Conservation (phyloP, 2,888 invertebrate species). For the Harmothoe impar region DNA sequence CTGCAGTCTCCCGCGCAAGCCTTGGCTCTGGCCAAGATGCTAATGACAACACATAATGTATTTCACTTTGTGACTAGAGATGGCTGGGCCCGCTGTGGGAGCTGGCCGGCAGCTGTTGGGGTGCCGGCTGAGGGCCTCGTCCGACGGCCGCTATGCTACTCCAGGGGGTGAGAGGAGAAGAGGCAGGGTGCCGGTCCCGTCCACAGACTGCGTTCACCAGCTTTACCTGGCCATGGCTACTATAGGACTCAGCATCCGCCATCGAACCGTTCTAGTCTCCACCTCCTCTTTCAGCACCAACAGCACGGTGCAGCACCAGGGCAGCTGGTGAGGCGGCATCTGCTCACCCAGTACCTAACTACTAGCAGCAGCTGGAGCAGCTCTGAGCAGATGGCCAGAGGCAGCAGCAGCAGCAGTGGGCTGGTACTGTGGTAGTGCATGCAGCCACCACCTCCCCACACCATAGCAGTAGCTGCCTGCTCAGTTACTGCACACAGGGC, state of each 20-base stretch:
- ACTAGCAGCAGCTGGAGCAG: not conserved
- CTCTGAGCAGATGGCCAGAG: not conserved
- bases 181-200: conserved; percentile 38
- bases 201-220: not conserved
- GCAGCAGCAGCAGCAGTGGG: too few species aligned
- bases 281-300: conserved; percentile 38
- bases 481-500: not conserved
- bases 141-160: not conserved
- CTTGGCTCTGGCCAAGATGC: conserved; percentile 55
- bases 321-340: not conserved
- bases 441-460: too few species aligned
- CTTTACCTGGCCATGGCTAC: conserved; percentile 53
- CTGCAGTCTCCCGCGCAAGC: conserved; percentile 44
- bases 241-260: conserved; percentile 31
- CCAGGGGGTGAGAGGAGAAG: conserved; percentile 12
- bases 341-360: not conserved
- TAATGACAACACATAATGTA: conserved; percentile 61
- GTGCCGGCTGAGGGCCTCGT: not conserved
- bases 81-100: not conserved
- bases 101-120: conserved; percentile 41
- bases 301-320: not conserved
- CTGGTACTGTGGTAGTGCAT: not conserved
- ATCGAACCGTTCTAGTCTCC: conserved; percentile 50
- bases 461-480: conserved; percentile 1
- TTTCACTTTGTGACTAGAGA: conserved; percentile 59